These are phyloP conservation scores for Penaeus indicus DNA, from an alignment of 1,140 invertebrate species.

Conservation along the genomic window DNA sequence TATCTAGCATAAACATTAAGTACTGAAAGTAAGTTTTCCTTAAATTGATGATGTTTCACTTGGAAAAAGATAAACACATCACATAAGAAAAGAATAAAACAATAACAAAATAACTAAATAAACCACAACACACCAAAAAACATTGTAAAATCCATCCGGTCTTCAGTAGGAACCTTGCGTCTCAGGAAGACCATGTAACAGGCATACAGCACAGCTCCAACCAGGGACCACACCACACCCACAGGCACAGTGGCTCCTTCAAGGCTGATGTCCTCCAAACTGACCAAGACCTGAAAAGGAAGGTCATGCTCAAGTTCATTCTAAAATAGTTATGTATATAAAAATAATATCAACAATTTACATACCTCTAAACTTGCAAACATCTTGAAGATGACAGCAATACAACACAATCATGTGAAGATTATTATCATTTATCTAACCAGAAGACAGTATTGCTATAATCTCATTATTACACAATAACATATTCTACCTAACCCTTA, in stretches of 20 bases:
- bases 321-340: not conserved
- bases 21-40: too few relatives aligned
- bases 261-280: conserved; percentile 77
- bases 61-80: too few relatives aligned
- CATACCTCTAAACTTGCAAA: too few relatives aligned
- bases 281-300: conserved; percentile 77
- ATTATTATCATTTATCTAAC: too few relatives aligned
- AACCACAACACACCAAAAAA: conserved; percentile 81
- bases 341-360: not conserved
- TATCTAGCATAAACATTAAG: too few relatives aligned
- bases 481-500: too few relatives aligned
- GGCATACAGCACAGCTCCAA: conserved; percentile 88
- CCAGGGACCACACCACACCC: conserved; percentile 82
- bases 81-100: not conserved
- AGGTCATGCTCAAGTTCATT: not conserved
- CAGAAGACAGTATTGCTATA: too few relatives aligned
- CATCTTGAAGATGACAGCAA: too few relatives aligned
- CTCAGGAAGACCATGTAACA: conserved; percentile 86
- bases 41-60: too few relatives aligned
- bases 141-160: conserved; percentile 89
- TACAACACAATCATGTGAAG: too few relatives aligned
- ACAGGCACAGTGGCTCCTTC: conserved; percentile 76
- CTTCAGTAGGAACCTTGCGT: conserved; percentile 86
- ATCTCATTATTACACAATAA: too few relatives aligned
- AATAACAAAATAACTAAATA: not conserved